Evolutionary conservation across 2,888 invertebrate species (phyloP).

Genomic region (Vandiemenella viatica): DNA sequence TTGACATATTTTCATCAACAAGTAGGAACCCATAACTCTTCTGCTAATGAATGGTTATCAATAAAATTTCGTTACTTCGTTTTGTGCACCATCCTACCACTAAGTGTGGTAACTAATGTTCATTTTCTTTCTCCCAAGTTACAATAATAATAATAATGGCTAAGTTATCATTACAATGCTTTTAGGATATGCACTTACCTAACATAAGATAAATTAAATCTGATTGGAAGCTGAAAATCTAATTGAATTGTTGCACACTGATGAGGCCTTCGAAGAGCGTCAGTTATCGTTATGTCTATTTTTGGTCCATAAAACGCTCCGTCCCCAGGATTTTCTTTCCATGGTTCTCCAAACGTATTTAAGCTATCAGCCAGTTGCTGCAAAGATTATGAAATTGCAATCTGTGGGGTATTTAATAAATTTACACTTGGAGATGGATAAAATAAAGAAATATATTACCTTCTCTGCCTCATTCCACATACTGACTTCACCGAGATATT

Average conservation of each 20-base stretch:
- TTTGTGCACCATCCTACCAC: too few species aligned
- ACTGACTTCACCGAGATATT: slow-evolving; percentile 73
- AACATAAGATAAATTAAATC: slow-evolving; percentile 69
- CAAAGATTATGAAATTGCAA: slow-evolving; percentile 15
- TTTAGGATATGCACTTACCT: slow-evolving; percentile 40
- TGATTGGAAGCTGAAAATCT: slow-evolving; percentile 91
- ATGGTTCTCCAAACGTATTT: slow-evolving; percentile 69
- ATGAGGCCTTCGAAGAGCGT: slow-evolving; percentile 75
- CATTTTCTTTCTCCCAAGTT: too few species aligned
- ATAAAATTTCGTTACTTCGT: too few species aligned
- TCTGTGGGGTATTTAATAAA: background rate
- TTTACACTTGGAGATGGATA: background rate
- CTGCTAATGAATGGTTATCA: too few species aligned
- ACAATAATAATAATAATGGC: too few species aligned
- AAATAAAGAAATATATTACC: slow-evolving; percentile 31
- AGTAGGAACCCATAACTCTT: too few species aligned
- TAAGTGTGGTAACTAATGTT: too few species aligned
- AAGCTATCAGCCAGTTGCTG: slow-evolving; percentile 72
- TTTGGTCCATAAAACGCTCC: slow-evolving; percentile 99
- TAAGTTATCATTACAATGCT: too few species aligned
- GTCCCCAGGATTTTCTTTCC: slow-evolving; percentile 87
- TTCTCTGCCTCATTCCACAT: slow-evolving; percentile 91
- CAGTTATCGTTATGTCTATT: slow-evolving; percentile 92
- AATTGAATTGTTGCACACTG: slow-evolving; percentile 98
- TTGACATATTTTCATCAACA: too few species aligned